These are phyloP conservation scores for Hyaena hyaena DNA, from an alignment of 2,113 vertebrate genomes.

Conservation along the genomic window DNA sequence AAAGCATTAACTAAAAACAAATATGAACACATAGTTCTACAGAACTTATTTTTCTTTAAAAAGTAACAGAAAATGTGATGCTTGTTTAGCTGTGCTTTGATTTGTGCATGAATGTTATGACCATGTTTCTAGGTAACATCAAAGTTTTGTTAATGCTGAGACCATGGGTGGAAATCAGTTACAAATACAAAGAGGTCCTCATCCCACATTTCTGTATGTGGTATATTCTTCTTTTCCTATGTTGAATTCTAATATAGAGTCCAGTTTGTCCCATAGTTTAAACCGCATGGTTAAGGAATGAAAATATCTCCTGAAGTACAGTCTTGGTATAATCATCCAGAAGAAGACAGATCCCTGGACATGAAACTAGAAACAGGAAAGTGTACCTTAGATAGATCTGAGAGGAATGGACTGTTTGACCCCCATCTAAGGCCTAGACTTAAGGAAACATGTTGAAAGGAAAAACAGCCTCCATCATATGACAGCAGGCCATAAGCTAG, in stretches of 20 bases:
- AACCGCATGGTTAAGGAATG: not conserved
- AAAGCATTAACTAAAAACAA: conserved; percentile 75
- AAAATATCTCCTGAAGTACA: not conserved
- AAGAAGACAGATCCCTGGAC: not conserved
- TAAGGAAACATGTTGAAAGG: not conserved
- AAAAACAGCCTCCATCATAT: not conserved
- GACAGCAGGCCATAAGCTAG: not conserved
- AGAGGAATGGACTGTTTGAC: not conserved
- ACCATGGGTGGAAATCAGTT: conserved; percentile 39
- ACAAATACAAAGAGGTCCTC: conserved; percentile 49
- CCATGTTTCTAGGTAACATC: conserved; percentile 46
- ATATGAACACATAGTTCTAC: conserved; percentile 56
- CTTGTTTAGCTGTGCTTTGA: conserved; percentile 66
- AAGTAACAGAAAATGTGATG: conserved; percentile 66
- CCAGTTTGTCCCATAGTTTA: not conserved
- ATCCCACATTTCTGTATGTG: not conserved
- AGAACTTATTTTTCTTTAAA: conserved; percentile 79
- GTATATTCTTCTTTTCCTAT: not conserved
- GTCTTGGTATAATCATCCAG: not conserved
- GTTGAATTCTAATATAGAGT: not conserved
- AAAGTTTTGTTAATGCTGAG: conserved; percentile 17
- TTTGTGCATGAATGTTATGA: conserved; percentile 39
- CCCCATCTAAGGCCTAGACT: not conserved
- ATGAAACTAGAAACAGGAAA: conserved; percentile 16
- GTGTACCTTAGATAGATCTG: not conserved